A percentile compares a stretch with the other conserved stretches of the same genome.
Conservation (phyloP, 2,797 vertebrate species). For the Emydoidea blandingii region DNA sequence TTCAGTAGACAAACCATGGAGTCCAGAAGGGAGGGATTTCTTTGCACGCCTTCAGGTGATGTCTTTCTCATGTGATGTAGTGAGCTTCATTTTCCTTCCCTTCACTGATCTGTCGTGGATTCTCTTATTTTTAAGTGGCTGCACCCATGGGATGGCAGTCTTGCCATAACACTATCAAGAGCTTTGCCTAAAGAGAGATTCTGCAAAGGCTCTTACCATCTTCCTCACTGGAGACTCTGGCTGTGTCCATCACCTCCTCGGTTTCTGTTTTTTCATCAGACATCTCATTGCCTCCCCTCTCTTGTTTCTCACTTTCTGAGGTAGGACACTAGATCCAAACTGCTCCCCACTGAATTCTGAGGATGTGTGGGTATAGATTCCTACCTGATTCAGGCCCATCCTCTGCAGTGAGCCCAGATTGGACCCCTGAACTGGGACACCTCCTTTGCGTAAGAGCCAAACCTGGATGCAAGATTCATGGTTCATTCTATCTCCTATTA, state of each 20-base stretch:
- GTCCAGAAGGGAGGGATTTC: background rate
- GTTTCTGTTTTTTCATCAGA: background rate
- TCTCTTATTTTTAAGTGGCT: background rate
- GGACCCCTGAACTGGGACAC: background rate
- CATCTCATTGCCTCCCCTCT: background rate
- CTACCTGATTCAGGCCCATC: background rate
- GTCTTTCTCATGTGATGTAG: accelerated
- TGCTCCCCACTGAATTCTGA: background rate
- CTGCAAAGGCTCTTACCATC: background rate
- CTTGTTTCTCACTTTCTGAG: background rate
- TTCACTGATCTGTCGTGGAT: accelerated
- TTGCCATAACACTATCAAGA: background rate
- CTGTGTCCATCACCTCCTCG: background rate
- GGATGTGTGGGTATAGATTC: background rate
- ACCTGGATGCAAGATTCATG: background rate
- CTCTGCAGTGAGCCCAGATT: background rate
- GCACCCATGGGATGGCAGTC: accelerated
- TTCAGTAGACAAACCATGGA: background rate
- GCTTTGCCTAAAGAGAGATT: background rate
- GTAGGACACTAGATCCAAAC: background rate
- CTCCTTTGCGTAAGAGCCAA: background rate
- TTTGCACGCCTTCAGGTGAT: accelerated
- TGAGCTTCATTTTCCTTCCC: accelerated
- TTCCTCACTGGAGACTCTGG: background rate
- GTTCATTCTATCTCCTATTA: background rate